These are phyloP conservation scores for Agrotis puta DNA, from an alignment of 2,888 invertebrate genomes.

Conservation along the genomic window DNA sequence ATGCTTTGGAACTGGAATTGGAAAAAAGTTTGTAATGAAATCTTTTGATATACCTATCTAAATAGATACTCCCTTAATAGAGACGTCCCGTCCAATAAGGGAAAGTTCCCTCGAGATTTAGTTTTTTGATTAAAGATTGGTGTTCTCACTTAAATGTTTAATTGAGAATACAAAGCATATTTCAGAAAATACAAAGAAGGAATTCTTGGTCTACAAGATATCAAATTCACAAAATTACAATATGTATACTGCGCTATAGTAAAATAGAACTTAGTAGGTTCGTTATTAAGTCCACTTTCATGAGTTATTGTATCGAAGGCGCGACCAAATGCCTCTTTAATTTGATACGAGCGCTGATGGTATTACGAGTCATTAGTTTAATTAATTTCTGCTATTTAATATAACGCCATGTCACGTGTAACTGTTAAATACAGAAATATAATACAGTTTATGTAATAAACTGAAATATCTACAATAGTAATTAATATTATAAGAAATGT, in stretches of 20 bases:
- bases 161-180: not conserved
- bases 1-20: conserved; percentile 15
- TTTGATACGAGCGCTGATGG: conserved; percentile 25
- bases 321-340: conserved; percentile 22
- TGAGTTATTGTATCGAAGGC: conserved; percentile 17
- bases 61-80: conserved; percentile 3
- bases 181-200: not conserved
- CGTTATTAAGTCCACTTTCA: conserved; percentile 17
- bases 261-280: not conserved
- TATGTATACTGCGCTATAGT: not conserved
- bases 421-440: not conserved
- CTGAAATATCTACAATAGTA: not conserved
- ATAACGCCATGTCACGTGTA: conserved; percentile 5
- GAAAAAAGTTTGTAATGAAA: conserved; percentile 38
- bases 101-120: not conserved
- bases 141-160: not conserved
- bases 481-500: no score
- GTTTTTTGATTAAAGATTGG: not conserved
- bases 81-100: not conserved
- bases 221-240: conserved; percentile 5
- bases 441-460: not conserved
- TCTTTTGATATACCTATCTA: conserved; percentile 7
- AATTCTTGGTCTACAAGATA: not conserved
- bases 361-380: conserved; percentile 32
- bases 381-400: conserved; percentile 32